Conservation (phyloP, 2,888 invertebrate species). For the Melipona bicolor region DNA sequence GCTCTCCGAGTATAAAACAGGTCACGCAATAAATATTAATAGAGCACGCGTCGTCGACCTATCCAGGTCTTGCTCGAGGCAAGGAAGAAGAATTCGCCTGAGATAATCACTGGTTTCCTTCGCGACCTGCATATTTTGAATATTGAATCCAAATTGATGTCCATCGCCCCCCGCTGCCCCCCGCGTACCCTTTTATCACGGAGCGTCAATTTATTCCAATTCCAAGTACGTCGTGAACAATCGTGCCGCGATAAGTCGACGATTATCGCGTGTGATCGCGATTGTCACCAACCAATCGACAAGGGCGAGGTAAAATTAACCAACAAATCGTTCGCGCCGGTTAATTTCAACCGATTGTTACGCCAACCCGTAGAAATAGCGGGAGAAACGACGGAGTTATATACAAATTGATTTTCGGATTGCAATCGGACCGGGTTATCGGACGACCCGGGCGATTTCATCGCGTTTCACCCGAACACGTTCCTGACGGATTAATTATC, state of each 20-base stretch:
- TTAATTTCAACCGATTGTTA: not conserved
- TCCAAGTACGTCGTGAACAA: not conserved
- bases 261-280: not conserved
- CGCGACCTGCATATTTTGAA: too few relatives aligned
- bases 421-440: conserved; percentile 10
- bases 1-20: too few relatives aligned
- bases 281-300: not conserved
- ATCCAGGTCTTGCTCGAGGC: too few relatives aligned
- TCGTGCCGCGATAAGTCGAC: conserved; percentile 2
- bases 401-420: conserved; percentile 26
- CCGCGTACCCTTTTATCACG: not conserved
- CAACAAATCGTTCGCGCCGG: not conserved
- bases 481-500: conserved; percentile 28
- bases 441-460: not conserved
- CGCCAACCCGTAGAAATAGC: not conserved
- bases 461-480: conserved; percentile 12
- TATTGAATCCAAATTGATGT: not conserved
- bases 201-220: not conserved
- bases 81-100: too few relatives aligned
- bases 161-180: too few relatives aligned
- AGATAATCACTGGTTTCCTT: too few relatives aligned
- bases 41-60: too few relatives aligned
- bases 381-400: not conserved
- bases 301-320: conserved; percentile 11
- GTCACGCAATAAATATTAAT: too few relatives aligned